Percentiles rank a stretch among this genome's conserved stretches.
phyloP scores from a whole-genome alignment of 2,797 vertebrate genomes.

The Poecilia velifera region DNA sequence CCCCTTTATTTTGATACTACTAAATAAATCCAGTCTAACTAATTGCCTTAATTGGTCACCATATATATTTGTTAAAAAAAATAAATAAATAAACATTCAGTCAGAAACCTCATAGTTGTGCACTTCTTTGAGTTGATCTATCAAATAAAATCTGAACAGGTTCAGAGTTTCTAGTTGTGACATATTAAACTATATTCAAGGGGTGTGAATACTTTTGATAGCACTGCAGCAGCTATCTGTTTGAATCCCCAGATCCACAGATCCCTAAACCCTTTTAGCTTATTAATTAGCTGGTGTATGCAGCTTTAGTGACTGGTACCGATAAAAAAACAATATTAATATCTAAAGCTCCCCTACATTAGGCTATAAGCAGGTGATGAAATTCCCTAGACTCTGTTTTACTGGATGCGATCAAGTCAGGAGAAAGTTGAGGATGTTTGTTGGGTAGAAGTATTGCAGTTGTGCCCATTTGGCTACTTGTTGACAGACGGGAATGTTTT shows the following conservation, averaged over 20 bases:
- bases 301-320: slow-evolving; percentile 42
- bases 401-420: slow-evolving; percentile 8
- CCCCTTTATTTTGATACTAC: neutral
- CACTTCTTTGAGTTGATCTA: neutral
- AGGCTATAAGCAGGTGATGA: neutral
- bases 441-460: slow-evolving; percentile 10
- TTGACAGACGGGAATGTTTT: slow-evolving; percentile 4
- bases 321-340: slow-evolving; percentile 26
- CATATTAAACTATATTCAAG: neutral
- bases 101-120: neutral
- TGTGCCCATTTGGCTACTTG: slow-evolving; percentile 20
- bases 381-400: neutral
- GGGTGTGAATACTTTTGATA: slow-evolving; percentile 5
- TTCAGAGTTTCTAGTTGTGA: neutral
- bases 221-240: slow-evolving; percentile 30
- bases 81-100: neutral
- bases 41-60: neutral
- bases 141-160: neutral
- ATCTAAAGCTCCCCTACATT: slow-evolving; percentile 17
- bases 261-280: slow-evolving; percentile 42
- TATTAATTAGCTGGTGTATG: slow-evolving; percentile 56
- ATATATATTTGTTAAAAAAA: neutral
- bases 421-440: slow-evolving; percentile 1
- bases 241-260: slow-evolving; percentile 12
- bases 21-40: neutral